Percentiles rank a stretch among this genome's conserved stretches.
Evolutionary conservation across 1,140 invertebrate species (phyloP).

Genomic region (Solenopsis invicta): DNA sequence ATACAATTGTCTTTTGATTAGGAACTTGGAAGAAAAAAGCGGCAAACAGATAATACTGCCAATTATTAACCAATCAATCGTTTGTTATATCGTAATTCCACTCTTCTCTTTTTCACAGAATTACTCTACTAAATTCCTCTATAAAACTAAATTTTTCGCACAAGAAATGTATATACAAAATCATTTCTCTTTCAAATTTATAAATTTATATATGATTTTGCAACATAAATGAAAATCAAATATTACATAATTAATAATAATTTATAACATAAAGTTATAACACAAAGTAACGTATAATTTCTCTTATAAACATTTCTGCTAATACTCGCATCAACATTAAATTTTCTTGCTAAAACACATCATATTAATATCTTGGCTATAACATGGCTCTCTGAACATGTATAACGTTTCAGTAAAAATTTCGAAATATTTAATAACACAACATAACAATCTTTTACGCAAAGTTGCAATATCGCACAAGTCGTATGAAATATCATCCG

Average conservation of each 20-base stretch:
- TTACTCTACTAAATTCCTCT: constrained; percentile 7
- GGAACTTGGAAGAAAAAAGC: neutral
- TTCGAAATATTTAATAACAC: neutral
- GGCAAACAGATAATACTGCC: neutral
- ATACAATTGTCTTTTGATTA: constrained; percentile 41
- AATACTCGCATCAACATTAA: neutral
- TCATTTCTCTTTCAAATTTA: neutral
- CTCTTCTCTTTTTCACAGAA: neutral
- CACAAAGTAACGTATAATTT: neutral
- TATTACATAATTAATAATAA: neutral
- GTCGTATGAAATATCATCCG: neutral
- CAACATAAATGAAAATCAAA: neutral
- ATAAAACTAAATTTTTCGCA: neutral
- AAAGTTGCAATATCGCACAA: neutral
- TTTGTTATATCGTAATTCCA: constrained; percentile 11
- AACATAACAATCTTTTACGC: neutral
- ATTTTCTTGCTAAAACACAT: neutral
- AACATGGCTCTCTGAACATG: neutral
- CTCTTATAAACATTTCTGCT: neutral
- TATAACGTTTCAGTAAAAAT: neutral
- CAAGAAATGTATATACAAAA: neutral
- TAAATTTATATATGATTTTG: neutral
- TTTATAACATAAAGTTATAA: neutral
- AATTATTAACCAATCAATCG: neutral
- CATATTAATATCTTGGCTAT: neutral